Evolutionary conservation across 2,113 vertebrate genomes (phyloP).

Genomic region (Probosciger aterrimus): DNA sequence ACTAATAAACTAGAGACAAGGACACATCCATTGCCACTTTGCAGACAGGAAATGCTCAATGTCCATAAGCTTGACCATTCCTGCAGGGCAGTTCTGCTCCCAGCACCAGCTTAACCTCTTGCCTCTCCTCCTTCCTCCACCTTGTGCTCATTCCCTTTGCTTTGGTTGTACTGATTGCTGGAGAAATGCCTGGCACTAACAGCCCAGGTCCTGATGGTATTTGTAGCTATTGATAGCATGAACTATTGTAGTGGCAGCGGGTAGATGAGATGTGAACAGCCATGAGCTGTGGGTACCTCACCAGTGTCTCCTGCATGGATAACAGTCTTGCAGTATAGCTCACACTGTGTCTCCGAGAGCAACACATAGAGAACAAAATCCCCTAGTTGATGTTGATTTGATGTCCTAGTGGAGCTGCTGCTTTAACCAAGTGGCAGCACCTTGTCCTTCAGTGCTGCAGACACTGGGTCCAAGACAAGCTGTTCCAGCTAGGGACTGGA

Average conservation of each 20-base stretch:
- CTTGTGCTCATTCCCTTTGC: not conserved
- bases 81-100: not conserved
- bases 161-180: not conserved
- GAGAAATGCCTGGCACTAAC: not conserved
- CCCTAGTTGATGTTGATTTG: not conserved
- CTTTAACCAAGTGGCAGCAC: not conserved
- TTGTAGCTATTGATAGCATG: not conserved
- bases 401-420: not conserved
- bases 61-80: not conserved
- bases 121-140: not conserved
- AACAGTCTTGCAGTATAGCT: not conserved
- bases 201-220: not conserved
- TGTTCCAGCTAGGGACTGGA: not conserved
- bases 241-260: not conserved
- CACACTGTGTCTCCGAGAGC: not conserved
- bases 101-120: not conserved
- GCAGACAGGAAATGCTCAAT: not conserved
- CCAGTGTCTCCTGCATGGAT: not conserved
- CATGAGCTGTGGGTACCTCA: fast-evolving
- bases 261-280: not conserved
- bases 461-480: not conserved
- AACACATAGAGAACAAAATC: not conserved
- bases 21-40: not conserved
- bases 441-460: not conserved
- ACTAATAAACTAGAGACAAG: not conserved